Evolutionary conservation across 2,113 vertebrate species (phyloP).

Genomic region (Ammodytes dubius): DNA sequence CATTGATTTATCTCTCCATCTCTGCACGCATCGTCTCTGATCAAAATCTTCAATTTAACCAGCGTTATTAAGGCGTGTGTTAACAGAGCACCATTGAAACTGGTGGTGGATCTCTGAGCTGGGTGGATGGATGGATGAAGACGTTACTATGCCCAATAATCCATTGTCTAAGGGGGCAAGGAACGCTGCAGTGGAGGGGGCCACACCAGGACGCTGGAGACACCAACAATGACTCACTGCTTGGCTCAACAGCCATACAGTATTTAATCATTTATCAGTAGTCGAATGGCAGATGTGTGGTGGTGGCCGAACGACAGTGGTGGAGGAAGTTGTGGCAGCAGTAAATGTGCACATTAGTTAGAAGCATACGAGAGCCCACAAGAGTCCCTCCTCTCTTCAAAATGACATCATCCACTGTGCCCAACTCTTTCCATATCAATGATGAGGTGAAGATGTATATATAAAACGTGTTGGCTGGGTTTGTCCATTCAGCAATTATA

Average conservation of each 20-base stretch:
- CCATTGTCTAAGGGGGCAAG: constrained; percentile 60
- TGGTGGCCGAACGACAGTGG: constrained; percentile 40
- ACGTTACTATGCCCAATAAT: constrained; percentile 60
- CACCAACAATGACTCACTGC: constrained; percentile 69
- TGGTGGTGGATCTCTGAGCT: constrained; percentile 56
- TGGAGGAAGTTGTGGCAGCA: not conserved
- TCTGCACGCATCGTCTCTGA: constrained; percentile 24
- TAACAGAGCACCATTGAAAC: constrained; percentile 64
- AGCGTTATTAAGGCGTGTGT: constrained; percentile 58
- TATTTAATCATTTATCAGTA: constrained; percentile 71
- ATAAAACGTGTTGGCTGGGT: no score
- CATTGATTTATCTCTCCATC: constrained; percentile 54
- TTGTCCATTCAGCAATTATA: no score
- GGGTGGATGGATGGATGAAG: constrained; percentile 42
- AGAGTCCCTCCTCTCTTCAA: no score
- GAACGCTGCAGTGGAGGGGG: constrained; percentile 42
- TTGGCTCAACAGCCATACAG: constrained; percentile 66
- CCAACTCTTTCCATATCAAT: no score
- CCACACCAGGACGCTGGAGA: constrained; percentile 53
- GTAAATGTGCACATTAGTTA: constrained; percentile 8
- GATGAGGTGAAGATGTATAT: no score
- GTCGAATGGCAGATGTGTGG: constrained; percentile 17
- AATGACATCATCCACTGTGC: not conserved
- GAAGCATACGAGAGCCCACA: constrained; percentile 12
- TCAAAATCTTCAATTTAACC: constrained; percentile 41